Evolutionary conservation across 2,113 vertebrate genomes (phyloP), one percentile per base, ranked within the genome.

Genomic region (Tauraco erythrolophus): DNA sequence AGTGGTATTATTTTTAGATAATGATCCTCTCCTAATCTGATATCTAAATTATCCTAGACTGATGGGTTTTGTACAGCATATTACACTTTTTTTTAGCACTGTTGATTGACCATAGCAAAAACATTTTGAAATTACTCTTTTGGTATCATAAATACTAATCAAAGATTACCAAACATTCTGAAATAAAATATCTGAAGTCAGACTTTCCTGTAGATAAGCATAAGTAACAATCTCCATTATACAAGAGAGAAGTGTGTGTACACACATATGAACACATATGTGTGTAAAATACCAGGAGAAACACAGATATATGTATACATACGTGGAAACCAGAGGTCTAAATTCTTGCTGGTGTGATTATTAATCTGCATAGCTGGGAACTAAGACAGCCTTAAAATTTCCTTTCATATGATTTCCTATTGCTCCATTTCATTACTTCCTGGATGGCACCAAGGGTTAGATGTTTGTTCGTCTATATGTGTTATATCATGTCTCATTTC

Each of bases 261-360:
- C 5, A 6, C 24, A 37, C 6, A 6, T 0, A 0, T 17, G 17
- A 2, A 1, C 11, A 19, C 2, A 0, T 8, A 4, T 30, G 16
- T 31, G 6, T 78, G 43, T 31, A 60, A 75, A 84, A 74, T 14
- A 19, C 8, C 4, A 14, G 9, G 24, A 86, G 21, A 85, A 93
- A 81, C 0, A 1, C 11, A 5, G 3, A 9, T 56, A 17, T 24
- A 6, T 19, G 4, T 31, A 43, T 21, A 31, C 2, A n/a, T 18
- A 39, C 3, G 24, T 14, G 23, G 46, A 81, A 94, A 87, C 11
- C 12, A 50, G 39, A 48, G 6, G 69, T 69, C 61, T 69, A 35
- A 77, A 68, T 94, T 68, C 61, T 79, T 85, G 14, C 21, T 18
- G 6, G 4, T 61, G 37, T 33, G 17, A 37, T 45, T 82, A 46